These are phyloP conservation scores for Oreonectes daqikongensis DNA, from an alignment of 2,797 vertebrate species.

Conservation along the genomic window DNA sequence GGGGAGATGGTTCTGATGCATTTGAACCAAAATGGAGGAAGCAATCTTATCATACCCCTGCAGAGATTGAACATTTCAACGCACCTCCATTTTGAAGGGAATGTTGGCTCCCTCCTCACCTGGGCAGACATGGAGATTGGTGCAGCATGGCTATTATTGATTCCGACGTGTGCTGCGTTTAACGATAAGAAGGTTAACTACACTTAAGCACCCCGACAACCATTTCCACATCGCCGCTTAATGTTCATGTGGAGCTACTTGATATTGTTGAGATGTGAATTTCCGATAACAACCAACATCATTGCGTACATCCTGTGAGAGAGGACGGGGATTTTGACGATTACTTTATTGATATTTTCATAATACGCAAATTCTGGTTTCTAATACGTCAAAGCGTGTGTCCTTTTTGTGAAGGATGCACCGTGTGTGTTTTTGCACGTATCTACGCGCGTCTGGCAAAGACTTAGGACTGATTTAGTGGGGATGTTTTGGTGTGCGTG, in stretches of 20 bases:
- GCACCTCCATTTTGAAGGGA: constrained; percentile 34
- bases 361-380: not conserved
- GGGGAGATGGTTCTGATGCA: constrained; percentile 41
- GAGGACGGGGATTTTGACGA: not conserved
- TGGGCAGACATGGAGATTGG: constrained; percentile 46
- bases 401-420: not conserved
- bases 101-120: constrained; percentile 30
- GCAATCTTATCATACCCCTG: constrained; percentile 40
- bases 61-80: constrained; percentile 47
- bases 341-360: not conserved
- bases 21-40: constrained; percentile 41
- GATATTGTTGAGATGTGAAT: constrained; percentile 32
- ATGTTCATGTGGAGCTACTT: not conserved
- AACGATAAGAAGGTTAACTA: constrained; percentile 45
- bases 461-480: constrained; percentile 9
- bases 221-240: constrained; percentile 27
- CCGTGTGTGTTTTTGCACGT: constrained; percentile 11
- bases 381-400: not conserved
- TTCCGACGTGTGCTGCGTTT: constrained; percentile 24
- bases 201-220: constrained; percentile 21
- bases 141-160: constrained; percentile 41
- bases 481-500: constrained; percentile 13
- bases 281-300: constrained; percentile 18
- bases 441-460: not conserved
- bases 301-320: not conserved